Conservation (phyloP, 1,140 invertebrate species). For the Diorhabda elongata region DNA sequence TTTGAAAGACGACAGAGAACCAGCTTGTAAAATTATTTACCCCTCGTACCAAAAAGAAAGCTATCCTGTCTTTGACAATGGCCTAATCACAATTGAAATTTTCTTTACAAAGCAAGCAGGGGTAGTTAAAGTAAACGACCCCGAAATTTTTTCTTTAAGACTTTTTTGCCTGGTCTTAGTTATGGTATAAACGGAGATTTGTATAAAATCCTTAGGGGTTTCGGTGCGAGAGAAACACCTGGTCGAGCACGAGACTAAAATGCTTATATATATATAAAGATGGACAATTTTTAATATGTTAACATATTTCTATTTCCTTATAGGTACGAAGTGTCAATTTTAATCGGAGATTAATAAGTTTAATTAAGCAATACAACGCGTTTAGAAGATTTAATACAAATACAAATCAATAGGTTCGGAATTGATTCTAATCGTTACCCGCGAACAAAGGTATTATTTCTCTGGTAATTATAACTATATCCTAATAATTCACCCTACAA, state of each 20-base stretch:
- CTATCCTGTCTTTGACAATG: slow-evolving; percentile 28
- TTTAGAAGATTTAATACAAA: too few relatives aligned
- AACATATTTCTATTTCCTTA: too few relatives aligned
- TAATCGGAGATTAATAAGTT: too few relatives aligned
- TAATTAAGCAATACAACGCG: too few relatives aligned
- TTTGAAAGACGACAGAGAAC: slow-evolving; percentile 20
- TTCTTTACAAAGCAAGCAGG: slow-evolving; percentile 16
- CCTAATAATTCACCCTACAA: too few relatives aligned
- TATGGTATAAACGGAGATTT: slow-evolving; percentile 16
- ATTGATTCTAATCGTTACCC: too few relatives aligned
- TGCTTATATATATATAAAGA: too few relatives aligned
- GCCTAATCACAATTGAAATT: slow-evolving; percentile 29
- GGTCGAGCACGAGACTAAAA: slow-evolving; percentile 25
- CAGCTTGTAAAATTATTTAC: slow-evolving; percentile 25
- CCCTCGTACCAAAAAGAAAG: slow-evolving; percentile 24
- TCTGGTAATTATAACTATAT: too few relatives aligned
- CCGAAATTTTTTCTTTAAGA: slow-evolving; percentile 25
- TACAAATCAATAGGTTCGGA: too few relatives aligned
- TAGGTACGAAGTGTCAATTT: too few relatives aligned
- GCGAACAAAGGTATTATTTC: too few relatives aligned
- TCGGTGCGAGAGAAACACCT: slow-evolving; percentile 23
- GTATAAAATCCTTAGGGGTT: slow-evolving; percentile 14
- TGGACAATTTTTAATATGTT: too few relatives aligned
- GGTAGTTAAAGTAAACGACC: slow-evolving; percentile 27
- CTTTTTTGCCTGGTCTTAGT: slow-evolving; percentile 27